A percentile compares a stretch with the other conserved stretches of the same genome.
Conservation (phyloP, 1,140 invertebrate genomes). For the Aphelenchoides fujianensis region DNA sequence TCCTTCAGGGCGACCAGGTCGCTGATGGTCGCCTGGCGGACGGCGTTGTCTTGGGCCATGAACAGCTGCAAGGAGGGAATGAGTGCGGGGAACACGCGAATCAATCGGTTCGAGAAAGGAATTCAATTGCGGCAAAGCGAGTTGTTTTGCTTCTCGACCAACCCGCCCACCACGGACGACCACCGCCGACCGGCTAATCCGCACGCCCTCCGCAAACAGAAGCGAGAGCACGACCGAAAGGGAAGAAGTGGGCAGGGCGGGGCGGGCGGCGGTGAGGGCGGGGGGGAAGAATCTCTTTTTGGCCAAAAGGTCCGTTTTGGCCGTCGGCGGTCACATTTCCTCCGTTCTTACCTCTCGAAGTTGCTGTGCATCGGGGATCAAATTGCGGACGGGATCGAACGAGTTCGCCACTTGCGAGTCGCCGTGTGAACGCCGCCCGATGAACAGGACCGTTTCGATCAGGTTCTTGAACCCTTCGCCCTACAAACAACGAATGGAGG, state of each 20-base stretch:
- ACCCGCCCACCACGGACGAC: too few relatives aligned
- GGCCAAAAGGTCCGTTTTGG: not conserved
- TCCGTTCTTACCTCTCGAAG: constrained; percentile 22
- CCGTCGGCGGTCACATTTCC: not conserved
- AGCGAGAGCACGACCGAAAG: constrained; percentile 7
- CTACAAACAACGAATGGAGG: constrained; percentile 23
- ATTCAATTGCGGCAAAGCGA: not conserved
- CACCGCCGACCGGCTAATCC: not conserved
- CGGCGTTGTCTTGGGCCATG: constrained; percentile 32
- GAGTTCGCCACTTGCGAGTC: constrained; percentile 26
- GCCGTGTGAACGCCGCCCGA: constrained; percentile 40
- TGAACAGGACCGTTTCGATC: constrained; percentile 54
- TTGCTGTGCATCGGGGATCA: constrained; percentile 36
- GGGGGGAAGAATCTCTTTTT: not conserved
- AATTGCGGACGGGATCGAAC: constrained; percentile 28
- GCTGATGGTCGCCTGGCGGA: constrained; percentile 32
- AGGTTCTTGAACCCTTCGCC: constrained; percentile 53
- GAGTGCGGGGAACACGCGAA: too few relatives aligned
- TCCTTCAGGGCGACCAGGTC: constrained; percentile 39
- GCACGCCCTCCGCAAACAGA: not conserved
- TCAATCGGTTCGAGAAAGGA: not conserved
- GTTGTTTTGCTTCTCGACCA: too few relatives aligned
- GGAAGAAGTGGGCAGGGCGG: not conserved
- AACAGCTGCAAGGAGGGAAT: constrained; percentile 22
- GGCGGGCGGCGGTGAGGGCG: not conserved